Percentiles rank a stretch among this genome's conserved stretches.
phyloP scores from a whole-genome alignment of 2,113 vertebrate species.

The Indicator indicator region DNA sequence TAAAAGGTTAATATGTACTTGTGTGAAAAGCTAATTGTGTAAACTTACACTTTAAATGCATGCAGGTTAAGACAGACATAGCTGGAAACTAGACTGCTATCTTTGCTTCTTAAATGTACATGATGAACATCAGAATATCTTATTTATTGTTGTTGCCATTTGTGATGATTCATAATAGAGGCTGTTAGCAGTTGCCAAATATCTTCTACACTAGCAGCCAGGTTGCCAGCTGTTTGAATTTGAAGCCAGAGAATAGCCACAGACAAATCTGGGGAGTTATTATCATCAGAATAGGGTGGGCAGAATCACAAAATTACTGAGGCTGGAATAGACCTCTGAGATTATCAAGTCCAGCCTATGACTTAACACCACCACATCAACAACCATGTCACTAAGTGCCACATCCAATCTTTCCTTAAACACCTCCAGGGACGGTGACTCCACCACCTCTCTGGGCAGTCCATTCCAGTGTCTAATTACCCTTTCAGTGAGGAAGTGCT shows the following conservation, averaged over 20 bases:
- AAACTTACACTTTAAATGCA: background rate
- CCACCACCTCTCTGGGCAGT: too few species aligned
- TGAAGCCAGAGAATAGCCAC: background rate
- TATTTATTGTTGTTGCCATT: background rate
- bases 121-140: background rate
- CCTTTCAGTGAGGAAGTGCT: too few species aligned
- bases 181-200: background rate
- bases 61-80: background rate
- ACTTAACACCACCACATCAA: too few species aligned
- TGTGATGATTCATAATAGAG: background rate
- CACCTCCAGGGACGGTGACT: too few species aligned
- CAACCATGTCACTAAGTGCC: too few species aligned
- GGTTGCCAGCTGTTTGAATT: fast-evolving
- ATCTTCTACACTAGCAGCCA: background rate
- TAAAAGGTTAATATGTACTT: background rate
- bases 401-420: too few species aligned
- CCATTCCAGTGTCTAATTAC: too few species aligned
- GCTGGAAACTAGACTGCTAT: background rate
- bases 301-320: too few species aligned
- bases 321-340: too few species aligned
- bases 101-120: background rate
- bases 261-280: too few species aligned
- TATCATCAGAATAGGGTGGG: background rate
- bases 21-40: background rate
- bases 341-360: too few species aligned